A percentile compares a stretch with the other conserved stretches of the same genome.
Conservation (phyloP, 2,888 invertebrate species). For the Rosalia funebris region DNA sequence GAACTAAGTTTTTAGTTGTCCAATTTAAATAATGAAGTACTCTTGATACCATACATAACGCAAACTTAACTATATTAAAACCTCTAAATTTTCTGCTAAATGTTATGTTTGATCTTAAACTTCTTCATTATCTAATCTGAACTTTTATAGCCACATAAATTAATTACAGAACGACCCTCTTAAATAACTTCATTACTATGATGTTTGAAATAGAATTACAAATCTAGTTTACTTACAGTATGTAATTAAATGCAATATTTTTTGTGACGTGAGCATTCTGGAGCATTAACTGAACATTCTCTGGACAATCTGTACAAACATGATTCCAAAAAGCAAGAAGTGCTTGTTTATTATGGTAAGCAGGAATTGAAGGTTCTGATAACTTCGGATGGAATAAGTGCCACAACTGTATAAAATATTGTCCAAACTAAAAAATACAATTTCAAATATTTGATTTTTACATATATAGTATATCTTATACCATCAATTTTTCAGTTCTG, state of each 20-base stretch:
- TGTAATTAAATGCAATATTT: slow-evolving; percentile 96
- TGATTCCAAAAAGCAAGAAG: slow-evolving; percentile 94
- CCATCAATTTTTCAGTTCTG: slow-evolving; percentile 92
- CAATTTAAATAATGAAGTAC: no score
- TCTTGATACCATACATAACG: no score
- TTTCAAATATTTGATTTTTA: background rate
- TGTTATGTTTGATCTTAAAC: no score
- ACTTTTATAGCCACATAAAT: no score
- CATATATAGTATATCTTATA: slow-evolving; percentile 63
- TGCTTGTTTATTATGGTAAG: slow-evolving; percentile 95
- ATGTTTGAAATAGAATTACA: background rate
- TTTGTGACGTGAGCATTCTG: slow-evolving; percentile 89
- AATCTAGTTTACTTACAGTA: slow-evolving; percentile 75
- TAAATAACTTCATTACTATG: no score
- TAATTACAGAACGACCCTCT: no score
- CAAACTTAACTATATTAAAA: no score
- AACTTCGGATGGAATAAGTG: slow-evolving; percentile 93
- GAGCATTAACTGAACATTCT: slow-evolving; percentile 89
- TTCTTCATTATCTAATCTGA: no score
- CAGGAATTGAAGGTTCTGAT: slow-evolving; percentile 93
- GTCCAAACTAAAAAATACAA: slow-evolving; percentile 79
- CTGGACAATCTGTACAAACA: slow-evolving; percentile 90
- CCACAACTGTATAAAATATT: slow-evolving; percentile 91
- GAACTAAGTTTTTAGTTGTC: no score
- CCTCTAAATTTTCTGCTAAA: no score